These are phyloP conservation scores for Chloropsis cyanopogon DNA, from an alignment of 2,113 vertebrate genomes.

Conservation along the genomic window DNA sequence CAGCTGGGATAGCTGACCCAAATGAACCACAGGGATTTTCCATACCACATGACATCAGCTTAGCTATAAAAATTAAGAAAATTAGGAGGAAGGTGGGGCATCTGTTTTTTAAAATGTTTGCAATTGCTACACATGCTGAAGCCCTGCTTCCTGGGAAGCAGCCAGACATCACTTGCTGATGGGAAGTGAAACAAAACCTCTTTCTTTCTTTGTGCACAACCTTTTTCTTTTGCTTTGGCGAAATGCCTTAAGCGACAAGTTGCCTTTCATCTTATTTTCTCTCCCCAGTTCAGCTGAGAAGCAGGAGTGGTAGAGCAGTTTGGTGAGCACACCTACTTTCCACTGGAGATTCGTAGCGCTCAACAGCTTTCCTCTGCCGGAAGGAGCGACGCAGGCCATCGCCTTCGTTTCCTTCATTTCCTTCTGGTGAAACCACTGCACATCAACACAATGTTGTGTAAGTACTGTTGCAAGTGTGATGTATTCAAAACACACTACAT, in stretches of 20 bases:
- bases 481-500: neutral
- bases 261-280: neutral
- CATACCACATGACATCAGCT: neutral
- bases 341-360: conserved; percentile 84
- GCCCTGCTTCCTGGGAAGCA: neutral
- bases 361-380: conserved; percentile 85
- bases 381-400: conserved; percentile 86
- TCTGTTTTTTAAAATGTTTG: neutral
- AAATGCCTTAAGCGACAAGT: neutral
- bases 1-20: neutral
- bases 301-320: neutral
- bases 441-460: neutral
- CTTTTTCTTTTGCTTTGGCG: neutral
- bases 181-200: neutral
- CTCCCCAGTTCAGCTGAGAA: neutral
- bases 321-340: conserved; percentile 28
- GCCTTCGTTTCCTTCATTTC: conserved; percentile 82
- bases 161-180: neutral
- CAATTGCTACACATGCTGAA: rapidly evolving
- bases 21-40: neutral
- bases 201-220: neutral
- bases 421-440: conserved; percentile 67
- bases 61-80: neutral
- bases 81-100: neutral
- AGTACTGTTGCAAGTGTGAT: neutral